Conservation (phyloP, 2,113 vertebrate genomes). For the Phyllopteryx taeniolatus region DNA sequence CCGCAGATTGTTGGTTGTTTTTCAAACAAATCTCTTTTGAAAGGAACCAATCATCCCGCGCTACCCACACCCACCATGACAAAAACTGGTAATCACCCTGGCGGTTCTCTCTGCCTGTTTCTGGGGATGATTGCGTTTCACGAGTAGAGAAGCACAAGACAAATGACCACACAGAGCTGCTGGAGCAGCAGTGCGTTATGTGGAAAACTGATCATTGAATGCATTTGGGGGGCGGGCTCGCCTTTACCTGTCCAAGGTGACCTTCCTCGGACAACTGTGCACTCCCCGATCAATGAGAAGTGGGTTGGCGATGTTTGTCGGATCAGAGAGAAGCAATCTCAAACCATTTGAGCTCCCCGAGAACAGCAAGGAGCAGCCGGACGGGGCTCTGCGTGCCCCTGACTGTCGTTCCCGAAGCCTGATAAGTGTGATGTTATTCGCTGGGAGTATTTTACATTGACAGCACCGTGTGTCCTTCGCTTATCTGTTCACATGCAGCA, state of each 20-base stretch:
- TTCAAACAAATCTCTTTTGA: constrained; percentile 60
- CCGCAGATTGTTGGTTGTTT: constrained; percentile 35
- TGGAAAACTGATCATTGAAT: constrained; percentile 20
- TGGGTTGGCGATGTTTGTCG: background rate
- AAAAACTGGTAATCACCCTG: constrained; percentile 56
- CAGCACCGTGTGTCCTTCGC: constrained; percentile 22
- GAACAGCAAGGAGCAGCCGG: constrained; percentile 12
- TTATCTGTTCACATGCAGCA: constrained; percentile 31
- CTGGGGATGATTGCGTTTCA: constrained; percentile 52
- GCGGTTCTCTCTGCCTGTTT: constrained; percentile 30
- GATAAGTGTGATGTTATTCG: constrained; percentile 54
- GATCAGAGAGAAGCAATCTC: constrained; percentile 50
- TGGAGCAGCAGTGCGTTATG: constrained; percentile 27
- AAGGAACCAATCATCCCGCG: constrained; percentile 55
- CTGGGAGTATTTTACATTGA: constrained; percentile 34
- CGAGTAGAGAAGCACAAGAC: constrained; percentile 52
- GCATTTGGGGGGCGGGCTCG: constrained; percentile 4
- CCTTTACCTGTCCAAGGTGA: constrained; percentile 54
- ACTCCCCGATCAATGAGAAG: constrained; percentile 45
- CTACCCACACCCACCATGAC: constrained; percentile 40
- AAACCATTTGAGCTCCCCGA: constrained; percentile 40
- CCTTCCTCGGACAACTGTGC: constrained; percentile 35
- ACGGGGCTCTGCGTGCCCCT: constrained; percentile 20
- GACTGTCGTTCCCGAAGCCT: constrained; percentile 20
- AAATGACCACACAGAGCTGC: constrained; percentile 41